Conservation (phyloP, 1,140 invertebrate genomes). For the Homalodisca vitripennis region DNA sequence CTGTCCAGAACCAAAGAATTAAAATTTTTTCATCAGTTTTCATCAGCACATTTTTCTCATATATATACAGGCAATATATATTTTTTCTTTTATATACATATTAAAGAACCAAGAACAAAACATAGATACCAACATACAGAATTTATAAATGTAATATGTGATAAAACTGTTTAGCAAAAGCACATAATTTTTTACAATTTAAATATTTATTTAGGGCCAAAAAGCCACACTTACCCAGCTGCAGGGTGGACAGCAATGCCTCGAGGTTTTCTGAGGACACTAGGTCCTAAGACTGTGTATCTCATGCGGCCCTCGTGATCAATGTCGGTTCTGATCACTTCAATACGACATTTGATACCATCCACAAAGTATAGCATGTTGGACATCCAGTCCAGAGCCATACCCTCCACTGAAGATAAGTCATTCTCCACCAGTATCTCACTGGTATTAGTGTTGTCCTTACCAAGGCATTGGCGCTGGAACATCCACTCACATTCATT, state of each 20-base stretch:
- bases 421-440: constrained; percentile 72
- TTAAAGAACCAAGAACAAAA: too few species aligned
- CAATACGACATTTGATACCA: constrained; percentile 71
- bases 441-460: constrained; percentile 59
- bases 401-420: constrained; percentile 84
- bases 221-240: constrained; percentile 54
- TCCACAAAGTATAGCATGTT: constrained; percentile 92
- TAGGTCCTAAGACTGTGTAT: constrained; percentile 69
- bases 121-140: too few species aligned
- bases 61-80: too few species aligned
- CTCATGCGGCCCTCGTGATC: constrained; percentile 68
- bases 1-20: too few species aligned
- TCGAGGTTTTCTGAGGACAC: constrained; percentile 73
- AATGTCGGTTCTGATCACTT: constrained; percentile 73
- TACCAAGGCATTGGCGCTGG: constrained; percentile 67
- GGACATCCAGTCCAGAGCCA: constrained; percentile 92
- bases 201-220: not conserved
- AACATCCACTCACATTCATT: too few species aligned
- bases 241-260: constrained; percentile 87
- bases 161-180: too few species aligned
- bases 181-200: too few species aligned
- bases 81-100: too few species aligned
- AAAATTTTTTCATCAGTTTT: too few species aligned
- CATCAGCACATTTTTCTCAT: too few species aligned
- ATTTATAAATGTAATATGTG: too few species aligned